Conservation (phyloP, 2,888 invertebrate species). For the Dysmachus trigonus region DNA sequence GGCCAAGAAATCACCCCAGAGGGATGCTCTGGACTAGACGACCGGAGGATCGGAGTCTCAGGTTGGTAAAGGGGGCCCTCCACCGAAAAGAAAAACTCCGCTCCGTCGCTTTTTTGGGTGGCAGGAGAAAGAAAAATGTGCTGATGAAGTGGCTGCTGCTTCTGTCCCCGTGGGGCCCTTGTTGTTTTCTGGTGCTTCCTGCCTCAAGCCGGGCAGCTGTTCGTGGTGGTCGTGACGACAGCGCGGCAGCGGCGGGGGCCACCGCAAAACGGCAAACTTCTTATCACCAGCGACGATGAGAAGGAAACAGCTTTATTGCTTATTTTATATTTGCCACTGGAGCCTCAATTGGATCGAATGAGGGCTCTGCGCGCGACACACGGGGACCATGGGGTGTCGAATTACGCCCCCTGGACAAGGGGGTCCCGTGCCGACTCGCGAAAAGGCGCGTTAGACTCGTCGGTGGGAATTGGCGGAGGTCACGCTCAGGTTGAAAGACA, state of each 20-base stretch:
- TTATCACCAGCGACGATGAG: neutral
- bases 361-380: neutral
- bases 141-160: neutral
- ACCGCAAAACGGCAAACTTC: neutral
- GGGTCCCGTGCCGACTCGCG: neutral
- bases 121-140: neutral
- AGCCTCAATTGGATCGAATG: neutral
- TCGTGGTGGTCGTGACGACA: neutral
- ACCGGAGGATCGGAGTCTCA: neutral
- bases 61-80: neutral
- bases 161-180: neutral
- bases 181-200: neutral
- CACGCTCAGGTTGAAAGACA: neutral
- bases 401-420: neutral
- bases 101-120: neutral
- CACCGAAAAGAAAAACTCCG: neutral
- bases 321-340: neutral
- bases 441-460: neutral
- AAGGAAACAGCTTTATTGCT: neutral
- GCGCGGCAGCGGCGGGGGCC: neutral
- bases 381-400: neutral
- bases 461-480: neutral
- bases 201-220: neutral
- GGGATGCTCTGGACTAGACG: constrained; percentile 6
- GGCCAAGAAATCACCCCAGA: neutral